Evolutionary conservation across 2,888 invertebrate species (phyloP), one percentile per base, ranked within the genome.

Genomic region (Melangyna quadrimaculata): DNA sequence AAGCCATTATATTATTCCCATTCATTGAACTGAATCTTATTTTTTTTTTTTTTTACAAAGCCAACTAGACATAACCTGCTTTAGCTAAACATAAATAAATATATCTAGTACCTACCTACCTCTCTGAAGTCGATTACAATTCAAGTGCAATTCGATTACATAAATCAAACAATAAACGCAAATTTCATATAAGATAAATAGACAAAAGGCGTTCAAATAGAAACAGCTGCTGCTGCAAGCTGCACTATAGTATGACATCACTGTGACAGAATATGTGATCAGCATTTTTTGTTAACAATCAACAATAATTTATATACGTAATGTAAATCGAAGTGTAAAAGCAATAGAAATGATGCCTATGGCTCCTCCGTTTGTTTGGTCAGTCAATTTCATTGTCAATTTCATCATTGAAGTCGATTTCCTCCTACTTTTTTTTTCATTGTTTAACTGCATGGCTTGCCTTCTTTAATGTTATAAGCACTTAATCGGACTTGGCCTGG

Each of bases 201-300:
- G 19, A 48, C 12, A 19, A 65, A 51, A 67, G 48, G 35, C 67
- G 51, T 67, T 67, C 45, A 53, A 65, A 35, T 22, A 57, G 32
- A 55, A 71, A 71, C 78, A 72, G 35, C 57, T 72, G 57, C 65
- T 78, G n/a, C 6, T 19, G n/a, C n/a, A n/a, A n/a, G n/a, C n/a
- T n/a, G n/a, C n/a, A n/a, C n/a, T n/a, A n/a, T n/a, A 57, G 45
- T 35, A 72, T 57, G 63, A 24, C 70, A 78, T 73, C 65, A 59
- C 37, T 67, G 57, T 65, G 72, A 72, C 65, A 65, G 43, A 48
- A 67, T 63, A 35, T 35, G 63, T 29, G 73, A 10, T 37, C 29
- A 22, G 65, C 40, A 73, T 63, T 29, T n/a, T n/a, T 55, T 37
- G 27, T 55, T 55, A 55, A 29, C 17, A n/a, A n/a, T n/a, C n/a